A percentile compares a stretch with the other conserved stretches of the same genome.
These are phyloP conservation scores for Passer domesticus DNA, from an alignment of 2,113 vertebrate genomes.

Conservation along the genomic window DNA sequence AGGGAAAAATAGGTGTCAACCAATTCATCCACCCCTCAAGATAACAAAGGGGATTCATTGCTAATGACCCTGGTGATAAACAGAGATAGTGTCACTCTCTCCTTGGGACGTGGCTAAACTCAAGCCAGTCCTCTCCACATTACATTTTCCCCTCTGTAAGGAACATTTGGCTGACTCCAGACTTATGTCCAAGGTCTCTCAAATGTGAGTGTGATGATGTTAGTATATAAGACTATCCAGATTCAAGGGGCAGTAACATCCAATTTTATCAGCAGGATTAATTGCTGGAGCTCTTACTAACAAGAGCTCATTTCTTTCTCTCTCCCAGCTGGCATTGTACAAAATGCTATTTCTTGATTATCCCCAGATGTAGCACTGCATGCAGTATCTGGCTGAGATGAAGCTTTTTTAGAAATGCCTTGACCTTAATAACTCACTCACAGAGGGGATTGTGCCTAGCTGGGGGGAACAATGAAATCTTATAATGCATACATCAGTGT, in stretches of 20 bases:
- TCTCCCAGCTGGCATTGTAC: neutral
- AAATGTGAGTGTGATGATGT: neutral
- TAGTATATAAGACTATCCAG: neutral
- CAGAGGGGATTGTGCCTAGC: neutral
- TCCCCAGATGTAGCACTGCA: neutral
- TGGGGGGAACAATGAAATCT: neutral
- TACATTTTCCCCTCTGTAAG: neutral
- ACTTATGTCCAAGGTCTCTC: neutral
- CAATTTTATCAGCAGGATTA: neutral
- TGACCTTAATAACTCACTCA: neutral
- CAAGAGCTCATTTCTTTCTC: neutral
- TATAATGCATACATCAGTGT: neutral
- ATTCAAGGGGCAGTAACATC: neutral
- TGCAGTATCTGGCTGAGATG: neutral
- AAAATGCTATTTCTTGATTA: neutral
- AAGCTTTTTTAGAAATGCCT: neutral
- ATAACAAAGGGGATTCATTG: neutral
- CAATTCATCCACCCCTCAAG: neutral
- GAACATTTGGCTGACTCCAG: neutral
- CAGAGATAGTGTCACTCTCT: neutral
- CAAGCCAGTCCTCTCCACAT: neutral
- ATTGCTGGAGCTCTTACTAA: neutral
- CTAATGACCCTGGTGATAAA: neutral
- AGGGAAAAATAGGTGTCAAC: neutral
- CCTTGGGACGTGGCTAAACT: rapidly evolving